A percentile compares a stretch with the other conserved stretches of the same genome.
These are phyloP conservation scores for Axea sp. DNA, from an alignment of 2,888 invertebrate genomes.

Conservation along the genomic window DNA sequence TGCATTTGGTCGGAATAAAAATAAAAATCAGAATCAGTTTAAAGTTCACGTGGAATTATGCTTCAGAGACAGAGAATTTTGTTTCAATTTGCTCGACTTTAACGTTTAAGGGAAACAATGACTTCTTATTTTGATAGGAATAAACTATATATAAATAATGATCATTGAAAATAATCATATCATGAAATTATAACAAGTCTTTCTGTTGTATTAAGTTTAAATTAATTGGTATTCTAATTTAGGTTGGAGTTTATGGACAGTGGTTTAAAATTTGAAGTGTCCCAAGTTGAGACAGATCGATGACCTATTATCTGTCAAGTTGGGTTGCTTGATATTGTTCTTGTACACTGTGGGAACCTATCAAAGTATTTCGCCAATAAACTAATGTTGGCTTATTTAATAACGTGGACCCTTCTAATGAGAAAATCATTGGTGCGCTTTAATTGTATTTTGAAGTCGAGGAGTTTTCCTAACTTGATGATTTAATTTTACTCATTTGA, in stretches of 20 bases:
- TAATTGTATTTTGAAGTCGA: conserved; percentile 32
- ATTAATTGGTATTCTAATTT: conserved; percentile 31
- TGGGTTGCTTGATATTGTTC: conserved; percentile 74
- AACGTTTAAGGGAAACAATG: too few species aligned
- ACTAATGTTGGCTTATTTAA: conserved; percentile 41
- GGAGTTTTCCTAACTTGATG: conserved; percentile 32
- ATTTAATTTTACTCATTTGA: conserved; percentile 34
- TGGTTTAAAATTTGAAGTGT: conserved; percentile 32
- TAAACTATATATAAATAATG: too few species aligned
- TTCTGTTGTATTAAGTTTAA: conserved; percentile 2
- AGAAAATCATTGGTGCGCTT: conserved; percentile 49
- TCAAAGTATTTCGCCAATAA: conserved; percentile 68
- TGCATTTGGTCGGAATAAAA: too few species aligned
- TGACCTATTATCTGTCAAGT: conserved; percentile 51
- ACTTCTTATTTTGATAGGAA: too few species aligned
- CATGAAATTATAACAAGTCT: background rate
- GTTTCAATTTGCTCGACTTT: too few species aligned
- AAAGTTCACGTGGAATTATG: too few species aligned
- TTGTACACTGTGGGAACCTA: conserved; percentile 70
- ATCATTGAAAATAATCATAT: background rate
- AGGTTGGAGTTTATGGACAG: conserved; percentile 5
- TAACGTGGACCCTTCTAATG: conserved; percentile 28
- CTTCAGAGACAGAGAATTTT: too few species aligned
- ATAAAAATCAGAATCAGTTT: too few species aligned
- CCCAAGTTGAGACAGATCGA: conserved; percentile 37